These are phyloP conservation scores for Eupsilia transversa DNA, from an alignment of 2,888 invertebrate species.

Conservation along the genomic window DNA sequence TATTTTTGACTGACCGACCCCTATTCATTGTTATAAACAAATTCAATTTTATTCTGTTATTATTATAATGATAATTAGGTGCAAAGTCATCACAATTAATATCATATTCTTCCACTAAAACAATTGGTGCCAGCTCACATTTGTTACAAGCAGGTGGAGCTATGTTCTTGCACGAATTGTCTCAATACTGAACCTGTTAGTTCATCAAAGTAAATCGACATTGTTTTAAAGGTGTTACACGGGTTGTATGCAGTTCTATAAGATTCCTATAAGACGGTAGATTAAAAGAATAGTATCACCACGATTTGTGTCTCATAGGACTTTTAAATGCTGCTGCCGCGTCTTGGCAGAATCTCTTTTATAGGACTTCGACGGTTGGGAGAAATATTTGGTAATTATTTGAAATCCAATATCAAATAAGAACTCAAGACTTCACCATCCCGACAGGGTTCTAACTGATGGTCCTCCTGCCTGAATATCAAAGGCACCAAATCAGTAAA, in stretches of 20 bases:
- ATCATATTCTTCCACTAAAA: background rate
- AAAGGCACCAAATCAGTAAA: background rate
- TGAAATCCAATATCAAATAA: background rate
- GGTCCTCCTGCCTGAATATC: no score
- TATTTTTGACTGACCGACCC: no score
- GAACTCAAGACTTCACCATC: background rate
- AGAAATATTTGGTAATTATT: background rate
- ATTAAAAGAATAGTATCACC: background rate
- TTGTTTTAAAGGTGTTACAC: no score
- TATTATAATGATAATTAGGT: no score
- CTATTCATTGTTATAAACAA: no score
- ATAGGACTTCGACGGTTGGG: no score
- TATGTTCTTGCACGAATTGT: constrained; percentile 29
- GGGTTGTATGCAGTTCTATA: background rate
- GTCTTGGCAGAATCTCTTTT: no score
- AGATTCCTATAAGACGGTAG: background rate
- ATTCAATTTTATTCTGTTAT: no score
- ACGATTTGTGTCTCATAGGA: background rate
- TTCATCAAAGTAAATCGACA: background rate
- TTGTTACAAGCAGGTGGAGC: constrained; percentile 17
- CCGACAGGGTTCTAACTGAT: background rate
- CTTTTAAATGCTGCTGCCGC: no score
- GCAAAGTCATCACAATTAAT: constrained; percentile 4
- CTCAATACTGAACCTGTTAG: background rate
- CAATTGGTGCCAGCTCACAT: constrained; percentile 14